Conservation (phyloP, 1,140 invertebrate species). For the Achatina immaculata region DNA sequence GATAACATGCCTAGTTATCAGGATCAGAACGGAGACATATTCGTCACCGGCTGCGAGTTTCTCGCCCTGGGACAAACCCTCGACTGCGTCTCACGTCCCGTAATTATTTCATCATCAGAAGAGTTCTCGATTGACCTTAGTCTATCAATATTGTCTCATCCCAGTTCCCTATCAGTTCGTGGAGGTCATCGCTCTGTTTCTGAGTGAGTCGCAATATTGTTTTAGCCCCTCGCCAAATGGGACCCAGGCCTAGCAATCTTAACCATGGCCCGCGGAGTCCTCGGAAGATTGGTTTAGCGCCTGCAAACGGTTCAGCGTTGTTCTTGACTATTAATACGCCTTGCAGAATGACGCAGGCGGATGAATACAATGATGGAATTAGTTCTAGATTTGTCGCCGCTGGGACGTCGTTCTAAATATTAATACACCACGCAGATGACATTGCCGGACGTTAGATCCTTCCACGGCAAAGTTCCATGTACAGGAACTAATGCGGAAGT, state of each 20-base stretch:
- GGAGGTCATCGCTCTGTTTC: constrained; percentile 3
- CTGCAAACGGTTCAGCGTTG: neutral
- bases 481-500: neutral
- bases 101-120: neutral
- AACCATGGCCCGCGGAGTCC: neutral
- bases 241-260: neutral
- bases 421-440: neutral
- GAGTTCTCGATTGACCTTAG: neutral
- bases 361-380: neutral
- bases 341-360: neutral
- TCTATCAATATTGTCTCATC: constrained; percentile 9
- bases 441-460: neutral
- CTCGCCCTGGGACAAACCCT: no score
- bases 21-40: no score
- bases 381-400: neutral
- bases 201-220: neutral
- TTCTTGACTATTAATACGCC: neutral
- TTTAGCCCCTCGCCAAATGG: neutral
- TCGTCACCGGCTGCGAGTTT: no score
- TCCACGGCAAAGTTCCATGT: neutral
- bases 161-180: neutral
- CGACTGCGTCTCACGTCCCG: neutral
- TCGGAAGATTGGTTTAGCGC: neutral
- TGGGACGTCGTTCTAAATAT: constrained; percentile 14
- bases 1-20: no score